Percentiles rank a stretch among this genome's conserved stretches.
Conservation (phyloP, 1,140 invertebrate species). For the Listronotus bonariensis region DNA sequence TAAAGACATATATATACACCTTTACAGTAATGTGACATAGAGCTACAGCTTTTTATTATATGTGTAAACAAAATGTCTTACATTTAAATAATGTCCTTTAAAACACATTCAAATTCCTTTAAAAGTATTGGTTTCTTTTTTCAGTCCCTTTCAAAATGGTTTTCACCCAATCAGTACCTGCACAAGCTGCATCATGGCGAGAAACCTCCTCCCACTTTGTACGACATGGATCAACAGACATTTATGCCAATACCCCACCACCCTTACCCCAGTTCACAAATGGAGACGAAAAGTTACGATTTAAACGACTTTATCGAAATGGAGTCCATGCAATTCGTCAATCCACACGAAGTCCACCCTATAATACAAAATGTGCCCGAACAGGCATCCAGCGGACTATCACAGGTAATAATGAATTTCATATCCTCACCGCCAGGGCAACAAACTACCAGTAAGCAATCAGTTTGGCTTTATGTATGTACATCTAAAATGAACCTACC, state of each 20-base stretch:
- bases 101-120: too few species aligned
- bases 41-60: too few species aligned
- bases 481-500: too few species aligned
- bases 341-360: conserved; percentile 42
- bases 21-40: too few species aligned
- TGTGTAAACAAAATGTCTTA: too few species aligned
- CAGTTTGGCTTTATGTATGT: too few species aligned
- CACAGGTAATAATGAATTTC: neutral
- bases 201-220: conserved; percentile 34
- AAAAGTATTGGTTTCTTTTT: too few species aligned
- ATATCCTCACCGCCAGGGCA: too few species aligned
- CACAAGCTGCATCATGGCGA: conserved; percentile 43
- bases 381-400: neutral
- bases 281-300: neutral
- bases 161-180: conserved; percentile 32
- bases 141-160: conserved; percentile 45
- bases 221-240: neutral
- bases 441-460: too few species aligned
- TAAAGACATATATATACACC: too few species aligned
- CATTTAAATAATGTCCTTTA: too few species aligned
- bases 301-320: conserved; percentile 33
- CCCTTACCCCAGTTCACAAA: conserved; percentile 7
- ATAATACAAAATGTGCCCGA: neutral
- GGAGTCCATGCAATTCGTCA: conserved; percentile 37
- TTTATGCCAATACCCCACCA: conserved; percentile 8